A percentile compares a stretch with the other conserved stretches of the same genome.
These are phyloP conservation scores for Acanthoscelides obtectus DNA, from an alignment of 2,888 invertebrate species.

Conservation along the genomic window DNA sequence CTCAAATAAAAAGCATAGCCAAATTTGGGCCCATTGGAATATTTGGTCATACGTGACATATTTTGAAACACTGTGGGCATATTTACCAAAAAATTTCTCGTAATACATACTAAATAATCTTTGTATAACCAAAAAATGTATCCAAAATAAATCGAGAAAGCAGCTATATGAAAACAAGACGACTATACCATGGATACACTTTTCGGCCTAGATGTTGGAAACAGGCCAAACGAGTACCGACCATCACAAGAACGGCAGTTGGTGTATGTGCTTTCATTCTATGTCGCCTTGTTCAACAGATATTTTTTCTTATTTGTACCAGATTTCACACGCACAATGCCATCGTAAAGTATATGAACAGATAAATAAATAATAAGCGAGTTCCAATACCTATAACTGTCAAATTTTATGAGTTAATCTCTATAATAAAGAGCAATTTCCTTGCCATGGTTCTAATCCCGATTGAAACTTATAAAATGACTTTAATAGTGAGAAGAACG, in stretches of 20 bases:
- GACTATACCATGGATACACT: background rate
- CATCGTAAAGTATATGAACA: background rate
- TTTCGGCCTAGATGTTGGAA: background rate
- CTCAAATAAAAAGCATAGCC: too few relatives aligned
- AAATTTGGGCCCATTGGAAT: too few relatives aligned
- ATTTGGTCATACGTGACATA: too few relatives aligned
- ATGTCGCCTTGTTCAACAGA: background rate
- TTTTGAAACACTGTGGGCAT: too few relatives aligned
- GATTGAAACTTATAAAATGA: too few relatives aligned
- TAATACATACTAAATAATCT: too few relatives aligned
- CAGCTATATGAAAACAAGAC: background rate
- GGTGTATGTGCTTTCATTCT: background rate
- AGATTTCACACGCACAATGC: background rate
- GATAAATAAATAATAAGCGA: background rate
- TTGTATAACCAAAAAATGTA: too few relatives aligned
- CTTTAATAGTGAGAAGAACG: too few relatives aligned
- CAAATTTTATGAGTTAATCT: background rate
- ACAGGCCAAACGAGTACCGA: background rate
- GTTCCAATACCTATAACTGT: background rate
- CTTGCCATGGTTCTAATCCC: too few relatives aligned
- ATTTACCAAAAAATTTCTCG: too few relatives aligned
- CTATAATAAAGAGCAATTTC: background rate
- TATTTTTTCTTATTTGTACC: background rate
- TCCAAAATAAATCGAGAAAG: background rate
- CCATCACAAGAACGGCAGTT: background rate